Conservation (phyloP, 2,113 vertebrate genomes). For the Lanius ludovicianus region DNA sequence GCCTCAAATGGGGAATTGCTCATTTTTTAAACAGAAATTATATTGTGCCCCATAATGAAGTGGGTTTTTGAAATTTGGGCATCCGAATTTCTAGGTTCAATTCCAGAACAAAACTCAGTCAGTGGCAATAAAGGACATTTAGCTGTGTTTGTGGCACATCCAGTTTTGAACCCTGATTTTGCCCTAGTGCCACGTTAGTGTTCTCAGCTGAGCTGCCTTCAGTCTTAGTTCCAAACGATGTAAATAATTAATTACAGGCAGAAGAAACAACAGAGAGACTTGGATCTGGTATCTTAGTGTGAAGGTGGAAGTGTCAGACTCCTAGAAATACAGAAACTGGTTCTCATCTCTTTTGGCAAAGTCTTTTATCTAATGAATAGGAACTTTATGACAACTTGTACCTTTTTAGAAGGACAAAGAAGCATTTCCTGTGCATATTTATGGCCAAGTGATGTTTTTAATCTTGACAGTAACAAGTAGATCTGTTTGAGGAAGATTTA, state of each 20-base stretch:
- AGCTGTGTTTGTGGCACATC: not conserved
- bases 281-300: not conserved
- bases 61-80: not conserved
- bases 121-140: not conserved
- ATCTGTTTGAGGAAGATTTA: not conserved
- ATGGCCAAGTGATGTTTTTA: not conserved
- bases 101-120: not conserved
- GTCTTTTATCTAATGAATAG: not conserved
- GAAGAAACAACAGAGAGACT: not conserved
- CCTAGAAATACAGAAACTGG: not conserved
- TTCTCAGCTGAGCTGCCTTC: not conserved
- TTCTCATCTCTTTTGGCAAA: not conserved
- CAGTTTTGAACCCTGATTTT: not conserved
- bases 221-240: not conserved
- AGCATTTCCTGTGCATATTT: not conserved
- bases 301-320: not conserved
- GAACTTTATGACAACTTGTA: not conserved
- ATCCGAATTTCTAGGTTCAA: not conserved
- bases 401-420: not conserved
- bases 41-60: not conserved
- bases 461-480: not conserved
- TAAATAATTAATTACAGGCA: not conserved
- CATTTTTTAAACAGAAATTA: not conserved
- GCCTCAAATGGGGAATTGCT: not conserved
- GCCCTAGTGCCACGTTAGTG: not conserved